Percentiles rank a stretch among this genome's conserved stretches.
Conservation (phyloP, 2,888 invertebrate species). For the Malachius bipustulatus region DNA sequence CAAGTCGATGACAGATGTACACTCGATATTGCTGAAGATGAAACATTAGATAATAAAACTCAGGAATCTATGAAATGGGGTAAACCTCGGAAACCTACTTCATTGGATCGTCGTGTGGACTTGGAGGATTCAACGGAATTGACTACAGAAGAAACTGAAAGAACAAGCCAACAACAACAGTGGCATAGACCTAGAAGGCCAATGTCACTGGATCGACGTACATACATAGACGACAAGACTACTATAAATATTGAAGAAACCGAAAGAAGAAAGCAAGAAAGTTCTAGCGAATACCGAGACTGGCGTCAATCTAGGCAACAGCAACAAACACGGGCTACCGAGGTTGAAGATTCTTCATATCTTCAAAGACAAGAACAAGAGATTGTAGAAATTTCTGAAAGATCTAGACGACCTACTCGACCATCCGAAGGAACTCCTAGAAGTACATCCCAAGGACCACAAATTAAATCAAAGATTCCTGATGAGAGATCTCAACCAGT, state of each 20-base stretch:
- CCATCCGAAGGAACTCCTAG: too few species aligned
- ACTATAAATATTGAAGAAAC: conserved; percentile 15
- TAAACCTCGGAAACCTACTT: conserved; percentile 10
- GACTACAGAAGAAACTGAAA: conserved; percentile 9
- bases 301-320: conserved; percentile 14
- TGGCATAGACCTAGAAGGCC: conserved; percentile 6
- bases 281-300: conserved; percentile 15
- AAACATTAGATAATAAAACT: too few species aligned
- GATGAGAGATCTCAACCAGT: conserved; percentile 22
- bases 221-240: conserved; percentile 16
- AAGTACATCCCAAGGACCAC: too few species aligned
- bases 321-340: conserved; percentile 2
- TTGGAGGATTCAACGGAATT: conserved; percentile 3
- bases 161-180: conserved; percentile 12
- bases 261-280: conserved; percentile 14
- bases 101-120: neutral
- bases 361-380: conserved; percentile 11
- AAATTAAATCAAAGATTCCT: conserved; percentile 22
- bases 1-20: conserved; percentile 2
- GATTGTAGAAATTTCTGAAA: too few species aligned
- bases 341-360: conserved; percentile 6
- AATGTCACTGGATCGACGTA: conserved; percentile 9
- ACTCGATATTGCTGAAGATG: conserved; percentile 9
- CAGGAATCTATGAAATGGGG: conserved; percentile 13
- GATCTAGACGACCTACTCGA: too few species aligned